Base-by-base conservation (phyloP, 2,113 vertebrate genomes). In the Esox niger region DNA sequence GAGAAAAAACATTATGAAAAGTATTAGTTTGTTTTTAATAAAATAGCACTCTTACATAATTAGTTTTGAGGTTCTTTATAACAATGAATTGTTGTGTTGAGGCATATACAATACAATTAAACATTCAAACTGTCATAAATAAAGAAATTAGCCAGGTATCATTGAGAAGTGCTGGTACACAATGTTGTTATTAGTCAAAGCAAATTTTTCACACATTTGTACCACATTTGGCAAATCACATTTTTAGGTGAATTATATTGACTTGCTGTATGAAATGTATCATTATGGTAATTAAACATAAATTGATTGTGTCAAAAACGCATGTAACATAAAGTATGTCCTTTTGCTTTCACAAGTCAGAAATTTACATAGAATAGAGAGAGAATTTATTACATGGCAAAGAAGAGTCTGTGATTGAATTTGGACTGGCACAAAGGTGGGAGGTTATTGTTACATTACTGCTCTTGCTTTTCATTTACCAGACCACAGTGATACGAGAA, bases 381-480 rank as follows among this genome's bases (percentile, higher is more conserved):
- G 13, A 43, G 13, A 47, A 46, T 57, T 7, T 17, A n/a, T 63
- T 27, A 46, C 6, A 47, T 63, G 21, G 23, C n/a, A 11, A 43
- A 17, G 30, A 31, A 3, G 58, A 60, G 30, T 8, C 30, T 6
- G 27, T 31, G 62, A 46, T 63, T 63, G 38, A 17, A 43, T 27
- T n/a, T 13, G 29, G 62, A 20, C n/a, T 4, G 20, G 11, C 20
- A 32, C 33, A 70, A 58, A 55, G 9, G 54, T 26, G 25, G 61
- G 67, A 69, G 49, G 63, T 61, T 62, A 56, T 46, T 52, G 47
- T 68, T 20, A 49, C 70, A 75, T 60, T 84, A 66, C 75, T 73
- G 79, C 73, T 55, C 59, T 60, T 84, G 67, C 75, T 73, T 79
- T 74, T 55, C 59, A 64, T 76, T 84, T 80, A 75, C 33, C 64